These are phyloP conservation scores for Axis porcinus DNA, from an alignment of 2,113 vertebrate species.

Conservation along the genomic window DNA sequence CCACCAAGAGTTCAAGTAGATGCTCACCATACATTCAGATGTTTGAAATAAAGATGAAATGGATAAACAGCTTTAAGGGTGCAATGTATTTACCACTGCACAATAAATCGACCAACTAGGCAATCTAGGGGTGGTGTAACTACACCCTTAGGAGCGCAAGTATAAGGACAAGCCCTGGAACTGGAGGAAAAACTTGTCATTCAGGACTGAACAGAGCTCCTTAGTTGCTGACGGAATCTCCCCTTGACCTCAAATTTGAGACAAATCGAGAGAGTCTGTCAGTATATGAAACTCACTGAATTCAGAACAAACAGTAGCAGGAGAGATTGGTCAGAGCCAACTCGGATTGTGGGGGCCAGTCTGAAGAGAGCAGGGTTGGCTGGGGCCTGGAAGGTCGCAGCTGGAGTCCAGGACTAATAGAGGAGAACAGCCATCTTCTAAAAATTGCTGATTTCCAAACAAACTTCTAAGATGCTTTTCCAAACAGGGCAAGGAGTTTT, in stretches of 20 bases:
- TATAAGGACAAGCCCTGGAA: not conserved
- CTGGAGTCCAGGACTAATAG: not conserved
- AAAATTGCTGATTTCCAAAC: not conserved
- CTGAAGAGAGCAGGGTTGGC: not conserved
- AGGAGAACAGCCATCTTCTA: not conserved
- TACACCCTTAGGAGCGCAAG: not conserved
- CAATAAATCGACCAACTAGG: not conserved
- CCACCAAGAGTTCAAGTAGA: not conserved
- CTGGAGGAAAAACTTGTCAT: not conserved
- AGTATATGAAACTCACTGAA: not conserved
- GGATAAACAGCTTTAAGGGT: not conserved
- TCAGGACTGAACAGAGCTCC: not conserved
- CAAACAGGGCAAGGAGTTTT: not conserved
- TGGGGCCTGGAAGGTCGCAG: not conserved
- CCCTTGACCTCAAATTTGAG: not conserved
- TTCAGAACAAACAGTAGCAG: not conserved
- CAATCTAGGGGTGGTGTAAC: not conserved
- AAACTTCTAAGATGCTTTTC: not conserved
- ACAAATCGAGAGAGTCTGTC: not conserved
- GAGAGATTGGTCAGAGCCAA: not conserved
- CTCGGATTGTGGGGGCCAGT: not conserved
- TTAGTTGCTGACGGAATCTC: not conserved
- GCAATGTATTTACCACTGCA: not conserved
- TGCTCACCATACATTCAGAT: rapidly evolving
- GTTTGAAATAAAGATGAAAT: not conserved